A percentile compares a stretch with the other conserved stretches of the same genome.
These are phyloP conservation scores for Meloidogyne floridensis DNA, from an alignment of 1,140 invertebrate genomes.

Conservation along the genomic window DNA sequence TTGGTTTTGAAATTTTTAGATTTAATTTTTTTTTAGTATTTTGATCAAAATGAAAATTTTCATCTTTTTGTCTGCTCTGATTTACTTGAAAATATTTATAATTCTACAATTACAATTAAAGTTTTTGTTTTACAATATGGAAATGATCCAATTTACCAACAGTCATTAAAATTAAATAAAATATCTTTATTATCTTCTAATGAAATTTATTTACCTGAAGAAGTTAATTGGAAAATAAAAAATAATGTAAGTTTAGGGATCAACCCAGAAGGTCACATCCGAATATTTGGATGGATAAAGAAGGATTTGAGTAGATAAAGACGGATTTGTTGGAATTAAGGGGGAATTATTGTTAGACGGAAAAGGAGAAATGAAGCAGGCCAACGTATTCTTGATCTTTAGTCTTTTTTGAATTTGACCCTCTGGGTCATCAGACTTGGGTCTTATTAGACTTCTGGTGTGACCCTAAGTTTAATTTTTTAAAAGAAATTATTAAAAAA, in stretches of 20 bases:
- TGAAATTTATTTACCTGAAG: background rate
- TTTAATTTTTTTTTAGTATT: background rate
- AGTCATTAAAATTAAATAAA: background rate
- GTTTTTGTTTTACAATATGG: background rate
- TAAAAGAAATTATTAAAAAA: too few species aligned
- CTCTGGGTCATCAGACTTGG: too few species aligned
- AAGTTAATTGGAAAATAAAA: background rate
- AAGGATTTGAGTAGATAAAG: too few species aligned
- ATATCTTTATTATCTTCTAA: background rate
- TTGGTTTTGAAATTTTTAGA: conserved; percentile 27
- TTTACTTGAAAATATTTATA: background rate
- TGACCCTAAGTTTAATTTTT: too few species aligned
- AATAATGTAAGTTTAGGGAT: background rate
- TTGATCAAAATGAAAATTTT: background rate
- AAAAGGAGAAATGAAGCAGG: too few species aligned
- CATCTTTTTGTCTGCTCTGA: background rate
- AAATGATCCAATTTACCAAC: background rate
- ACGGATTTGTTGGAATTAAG: too few species aligned
- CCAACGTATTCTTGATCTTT: too few species aligned
- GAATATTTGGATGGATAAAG: too few species aligned
- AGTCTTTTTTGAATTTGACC: too few species aligned
- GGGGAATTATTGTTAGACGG: too few species aligned
- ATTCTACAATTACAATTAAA: background rate
- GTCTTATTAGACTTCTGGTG: too few species aligned
- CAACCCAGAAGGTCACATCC: too few species aligned